Conservation (phyloP, 2,888 invertebrate genomes). For the Beris morrisii region DNA sequence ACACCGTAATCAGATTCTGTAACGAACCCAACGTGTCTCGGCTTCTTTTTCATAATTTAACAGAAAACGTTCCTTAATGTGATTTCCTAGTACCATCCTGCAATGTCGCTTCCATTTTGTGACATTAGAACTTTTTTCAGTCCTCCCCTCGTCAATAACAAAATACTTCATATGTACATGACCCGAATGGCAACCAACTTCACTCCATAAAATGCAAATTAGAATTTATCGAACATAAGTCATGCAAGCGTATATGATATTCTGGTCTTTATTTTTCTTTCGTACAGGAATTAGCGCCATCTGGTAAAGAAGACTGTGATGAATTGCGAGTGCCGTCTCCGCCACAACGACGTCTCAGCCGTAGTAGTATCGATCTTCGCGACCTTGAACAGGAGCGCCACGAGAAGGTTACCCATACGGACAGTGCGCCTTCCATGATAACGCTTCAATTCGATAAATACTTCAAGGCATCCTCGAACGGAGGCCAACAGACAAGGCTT, state of each 20-base stretch:
- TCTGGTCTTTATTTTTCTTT: slow-evolving; percentile 1
- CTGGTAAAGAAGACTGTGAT: slow-evolving; percentile 54
- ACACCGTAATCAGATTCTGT: no score
- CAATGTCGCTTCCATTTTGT: no score
- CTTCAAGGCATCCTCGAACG: slow-evolving; percentile 42
- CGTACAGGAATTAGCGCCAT: slow-evolving; percentile 50
- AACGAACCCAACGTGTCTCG: no score
- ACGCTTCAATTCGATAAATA: slow-evolving; percentile 50
- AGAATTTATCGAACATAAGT: slow-evolving; percentile 23
- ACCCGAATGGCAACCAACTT: neutral
- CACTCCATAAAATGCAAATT: slow-evolving; percentile 8
- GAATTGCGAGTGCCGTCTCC: slow-evolving; percentile 56
- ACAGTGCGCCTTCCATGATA: slow-evolving; percentile 57
- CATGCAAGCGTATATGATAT: neutral
- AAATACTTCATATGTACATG: slow-evolving; percentile 6
- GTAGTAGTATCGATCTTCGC: slow-evolving; percentile 57
- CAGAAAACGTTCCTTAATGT: no score
- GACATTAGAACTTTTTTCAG: no score
- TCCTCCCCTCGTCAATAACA: no score
- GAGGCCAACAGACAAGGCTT: neutral
- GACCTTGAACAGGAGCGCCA: slow-evolving; percentile 56
- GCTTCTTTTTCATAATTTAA: no score
- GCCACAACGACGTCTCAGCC: slow-evolving; percentile 55
- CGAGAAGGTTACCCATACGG: slow-evolving; percentile 56
- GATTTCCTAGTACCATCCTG: no score